These are phyloP conservation scores for Gavia stellata DNA, from an alignment of 2,113 vertebrate species.

Conservation along the genomic window DNA sequence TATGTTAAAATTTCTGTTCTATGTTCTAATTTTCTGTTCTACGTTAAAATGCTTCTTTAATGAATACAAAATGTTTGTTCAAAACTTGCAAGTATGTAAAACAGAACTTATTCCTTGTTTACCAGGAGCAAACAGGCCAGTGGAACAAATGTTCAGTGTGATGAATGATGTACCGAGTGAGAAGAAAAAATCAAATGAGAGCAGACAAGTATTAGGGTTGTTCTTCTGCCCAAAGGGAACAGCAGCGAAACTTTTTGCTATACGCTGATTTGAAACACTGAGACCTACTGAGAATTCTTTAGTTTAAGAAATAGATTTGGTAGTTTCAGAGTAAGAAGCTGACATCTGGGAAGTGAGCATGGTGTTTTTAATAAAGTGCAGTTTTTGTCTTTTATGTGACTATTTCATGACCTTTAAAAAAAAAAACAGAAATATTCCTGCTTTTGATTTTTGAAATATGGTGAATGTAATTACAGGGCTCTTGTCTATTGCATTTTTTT, in stretches of 20 bases:
- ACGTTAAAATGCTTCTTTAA: background rate
- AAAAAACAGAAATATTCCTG: background rate
- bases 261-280: background rate
- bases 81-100: background rate
- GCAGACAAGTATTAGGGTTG: background rate
- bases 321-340: background rate
- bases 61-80: background rate
- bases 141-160: background rate
- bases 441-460: conserved; percentile 7
- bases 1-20: background rate
- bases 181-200: background rate
- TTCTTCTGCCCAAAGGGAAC: background rate
- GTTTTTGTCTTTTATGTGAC: background rate
- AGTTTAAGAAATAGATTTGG: background rate
- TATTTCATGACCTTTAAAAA: conserved; percentile 22
- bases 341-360: background rate
- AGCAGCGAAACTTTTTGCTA: background rate
- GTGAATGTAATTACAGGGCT: background rate
- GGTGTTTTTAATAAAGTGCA: conserved; percentile 9
- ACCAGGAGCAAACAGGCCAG: background rate
- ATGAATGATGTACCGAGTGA: rapidly evolving
- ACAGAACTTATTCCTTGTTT: background rate
- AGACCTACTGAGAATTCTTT: background rate
- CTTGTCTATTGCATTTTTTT: background rate
- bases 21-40: background rate